Evolutionary conservation across 2,113 vertebrate genomes (phyloP).

Genomic region (Alouatta palliata): DNA sequence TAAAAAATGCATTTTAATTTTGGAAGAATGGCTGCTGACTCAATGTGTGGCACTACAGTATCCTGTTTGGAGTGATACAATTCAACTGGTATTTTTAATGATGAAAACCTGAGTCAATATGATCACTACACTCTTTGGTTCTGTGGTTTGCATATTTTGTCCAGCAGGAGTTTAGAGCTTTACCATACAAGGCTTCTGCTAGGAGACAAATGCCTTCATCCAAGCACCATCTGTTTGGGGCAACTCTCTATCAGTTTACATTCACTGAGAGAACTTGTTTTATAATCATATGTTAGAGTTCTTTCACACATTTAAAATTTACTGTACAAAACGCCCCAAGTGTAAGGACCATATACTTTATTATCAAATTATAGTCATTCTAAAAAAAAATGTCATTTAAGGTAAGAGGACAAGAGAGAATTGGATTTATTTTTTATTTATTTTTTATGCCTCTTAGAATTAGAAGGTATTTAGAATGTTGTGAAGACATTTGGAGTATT

Average conservation of each 20-base stretch:
- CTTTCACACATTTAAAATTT: not conserved
- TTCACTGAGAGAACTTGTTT: not conserved
- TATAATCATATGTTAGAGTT: not conserved
- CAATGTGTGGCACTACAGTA: not conserved
- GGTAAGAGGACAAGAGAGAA: not conserved
- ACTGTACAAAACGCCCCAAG: not conserved
- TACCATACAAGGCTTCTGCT: not conserved
- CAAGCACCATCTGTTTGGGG: not conserved
- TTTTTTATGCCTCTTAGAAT: constrained; percentile 11
- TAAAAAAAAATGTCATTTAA: constrained; percentile 18
- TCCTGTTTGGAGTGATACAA: not conserved
- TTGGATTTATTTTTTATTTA: not conserved
- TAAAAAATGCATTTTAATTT: not conserved
- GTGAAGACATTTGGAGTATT: not conserved
- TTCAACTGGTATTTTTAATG: not conserved
- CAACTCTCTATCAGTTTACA: not conserved
- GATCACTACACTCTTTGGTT: not conserved
- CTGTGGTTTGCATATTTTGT: not conserved
- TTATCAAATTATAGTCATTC: not conserved
- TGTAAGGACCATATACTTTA: not conserved
- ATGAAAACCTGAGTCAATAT: not conserved
- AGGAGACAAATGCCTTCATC: not conserved
- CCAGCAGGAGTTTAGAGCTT: not conserved
- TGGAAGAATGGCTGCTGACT: not conserved
- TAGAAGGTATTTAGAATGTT: not conserved